Evolutionary conservation across 92 coral and sea anemone species (phyloP), one percentile per base, ranked within the genome.

Genomic region (Epizoanthus scotinus): DNA sequence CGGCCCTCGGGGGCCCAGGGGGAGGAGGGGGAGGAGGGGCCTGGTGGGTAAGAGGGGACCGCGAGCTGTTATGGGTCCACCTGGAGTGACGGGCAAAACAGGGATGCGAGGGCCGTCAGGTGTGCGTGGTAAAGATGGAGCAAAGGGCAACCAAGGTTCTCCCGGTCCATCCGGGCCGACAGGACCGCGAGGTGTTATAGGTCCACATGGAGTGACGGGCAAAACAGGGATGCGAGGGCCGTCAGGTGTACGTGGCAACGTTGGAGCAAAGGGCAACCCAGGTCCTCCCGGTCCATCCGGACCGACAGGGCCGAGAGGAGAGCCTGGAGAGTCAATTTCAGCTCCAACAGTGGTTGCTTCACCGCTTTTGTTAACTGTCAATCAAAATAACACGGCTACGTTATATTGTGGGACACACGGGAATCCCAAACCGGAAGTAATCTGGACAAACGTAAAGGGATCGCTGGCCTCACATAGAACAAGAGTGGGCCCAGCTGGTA

Each of bases 1-100:
- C 78, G 78, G 78, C 49, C 78, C 78, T 28, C 64, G 65, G 50
- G 65, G 78, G 12, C 78, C n/a, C n/a, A n/a, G n/a, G n/a, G n/a
- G n/a, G n/a, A n/a, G n/a, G n/a, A n/a, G n/a, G n/a, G n/a, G n/a
- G 50, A 47, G 64, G 78, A 27, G 53, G 15, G 78, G 78, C 65
- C 9, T 3, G 15, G 19, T 1, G 29, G 78, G 78, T 19, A 29
- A 56, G 27, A 54, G 65, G 29, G 78, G 78, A 13, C 26, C 27
- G 8, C 50, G 27, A 54, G 77, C 61, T 17, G 2, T 52, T 26
- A 24, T 24, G 77, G 79, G 79, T 7, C 64, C 64, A 14, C 17
- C 24, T 55, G 79, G 79, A 31, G 34, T 18, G 28, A 8, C n/a
- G 27, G 73, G 57, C 12, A 68, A 40, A 29, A 40, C 17, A 1